These are phyloP conservation scores for Scaptomyza polygonia DNA, from an alignment of 2,888 invertebrate species.

Conservation along the genomic window DNA sequence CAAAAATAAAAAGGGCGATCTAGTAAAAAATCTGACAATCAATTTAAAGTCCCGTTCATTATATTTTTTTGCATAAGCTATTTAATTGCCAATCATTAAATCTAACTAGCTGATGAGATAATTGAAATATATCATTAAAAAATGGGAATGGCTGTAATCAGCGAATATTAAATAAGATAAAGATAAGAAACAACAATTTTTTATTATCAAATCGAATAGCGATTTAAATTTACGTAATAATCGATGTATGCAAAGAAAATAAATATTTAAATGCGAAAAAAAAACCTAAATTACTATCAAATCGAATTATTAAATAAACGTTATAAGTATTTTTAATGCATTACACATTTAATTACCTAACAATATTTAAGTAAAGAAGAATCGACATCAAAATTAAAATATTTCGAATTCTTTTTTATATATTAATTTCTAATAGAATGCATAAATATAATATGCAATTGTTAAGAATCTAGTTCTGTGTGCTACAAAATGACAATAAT, in stretches of 20 bases:
- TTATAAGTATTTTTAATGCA: no score
- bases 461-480: neutral
- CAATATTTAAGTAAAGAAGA: neutral
- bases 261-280: no score
- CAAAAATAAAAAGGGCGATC: constrained; percentile 23
- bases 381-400: constrained; percentile 1
- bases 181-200: no score
- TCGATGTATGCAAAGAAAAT: no score
- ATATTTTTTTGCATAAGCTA: constrained; percentile 1
- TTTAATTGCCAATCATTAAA: constrained; percentile 36
- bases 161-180: no score
- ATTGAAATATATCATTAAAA: constrained; percentile 28
- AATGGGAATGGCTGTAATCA: neutral
- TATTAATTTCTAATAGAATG: no score
- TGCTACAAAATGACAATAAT: neutral
- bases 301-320: no score
- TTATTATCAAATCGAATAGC: neutral
- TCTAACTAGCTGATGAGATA: constrained; percentile 27
- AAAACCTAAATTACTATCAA: no score
- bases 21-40: constrained; percentile 3
- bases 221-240: no score
- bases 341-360: neutral
- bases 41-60: no score
- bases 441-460: no score
- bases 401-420: no score